Conservation (phyloP, 2,888 invertebrate genomes). For the Dynastes tityus region DNA sequence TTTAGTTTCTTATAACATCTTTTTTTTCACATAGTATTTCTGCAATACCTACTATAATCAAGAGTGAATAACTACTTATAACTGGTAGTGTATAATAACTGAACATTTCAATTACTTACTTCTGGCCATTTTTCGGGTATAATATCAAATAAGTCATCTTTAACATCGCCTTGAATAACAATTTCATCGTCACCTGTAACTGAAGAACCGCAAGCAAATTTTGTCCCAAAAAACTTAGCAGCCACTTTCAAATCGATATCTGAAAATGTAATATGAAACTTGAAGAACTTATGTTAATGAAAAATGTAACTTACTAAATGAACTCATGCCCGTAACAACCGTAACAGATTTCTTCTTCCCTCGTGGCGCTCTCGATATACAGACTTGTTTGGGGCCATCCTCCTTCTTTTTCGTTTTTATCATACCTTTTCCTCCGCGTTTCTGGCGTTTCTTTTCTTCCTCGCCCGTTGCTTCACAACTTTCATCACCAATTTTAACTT, state of each 20-base stretch:
- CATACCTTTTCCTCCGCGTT: slow-evolving; percentile 97
- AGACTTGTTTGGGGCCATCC: slow-evolving; percentile 88
- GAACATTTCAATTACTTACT: slow-evolving; percentile 70
- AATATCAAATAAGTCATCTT: slow-evolving; percentile 97
- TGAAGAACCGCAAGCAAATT: slow-evolving; percentile 99
- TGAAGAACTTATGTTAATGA: neutral
- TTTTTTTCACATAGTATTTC: too few species aligned
- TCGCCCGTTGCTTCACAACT: slow-evolving; percentile 84
- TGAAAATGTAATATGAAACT: slow-evolving; percentile 68
- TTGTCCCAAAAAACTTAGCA: slow-evolving; percentile 97
- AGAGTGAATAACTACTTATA: too few species aligned
- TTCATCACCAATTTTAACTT: slow-evolving; percentile 82
- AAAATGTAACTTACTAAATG: slow-evolving; percentile 81
- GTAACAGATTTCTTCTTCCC: slow-evolving; percentile 99
- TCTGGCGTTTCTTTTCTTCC: slow-evolving; percentile 96
- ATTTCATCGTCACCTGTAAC: slow-evolving; percentile 99
- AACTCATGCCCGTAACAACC: slow-evolving; percentile 94
- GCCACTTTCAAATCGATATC: slow-evolving; percentile 98
- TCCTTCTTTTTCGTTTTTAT: slow-evolving; percentile 96
- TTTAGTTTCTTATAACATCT: too few species aligned
- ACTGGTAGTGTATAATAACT: neutral
- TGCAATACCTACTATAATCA: too few species aligned
- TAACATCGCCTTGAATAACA: slow-evolving; percentile 99
- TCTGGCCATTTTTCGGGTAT: slow-evolving; percentile 99
- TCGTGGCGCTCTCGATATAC: slow-evolving; percentile 90